Evolutionary conservation across 2,888 invertebrate species (phyloP).

Genomic region (Zootermopsis nevadensis): DNA sequence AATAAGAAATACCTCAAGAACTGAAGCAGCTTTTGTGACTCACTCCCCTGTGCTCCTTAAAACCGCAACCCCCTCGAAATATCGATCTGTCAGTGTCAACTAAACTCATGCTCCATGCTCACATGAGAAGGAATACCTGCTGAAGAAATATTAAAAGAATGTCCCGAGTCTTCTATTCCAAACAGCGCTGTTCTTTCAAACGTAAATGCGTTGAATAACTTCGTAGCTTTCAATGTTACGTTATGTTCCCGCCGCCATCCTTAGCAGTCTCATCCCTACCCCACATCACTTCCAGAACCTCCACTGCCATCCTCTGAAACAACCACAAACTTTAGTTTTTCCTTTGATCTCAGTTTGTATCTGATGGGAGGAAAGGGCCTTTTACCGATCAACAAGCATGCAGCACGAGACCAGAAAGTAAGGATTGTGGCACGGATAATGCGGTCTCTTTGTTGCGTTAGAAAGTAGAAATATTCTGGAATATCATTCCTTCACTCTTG

Average conservation of each 20-base stretch:
- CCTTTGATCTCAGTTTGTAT: constrained; percentile 10
- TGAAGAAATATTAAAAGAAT: constrained; percentile 7
- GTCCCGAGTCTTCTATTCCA: background rate
- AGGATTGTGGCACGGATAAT: background rate
- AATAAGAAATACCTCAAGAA: too few species aligned
- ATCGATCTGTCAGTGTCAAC: background rate
- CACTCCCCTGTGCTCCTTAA: background rate
- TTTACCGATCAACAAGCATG: background rate
- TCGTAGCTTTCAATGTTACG: constrained; percentile 31
- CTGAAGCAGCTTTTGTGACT: background rate
- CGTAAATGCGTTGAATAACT: constrained; percentile 39
- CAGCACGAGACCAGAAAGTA: background rate
- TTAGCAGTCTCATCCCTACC: background rate
- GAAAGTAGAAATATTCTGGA: background rate
- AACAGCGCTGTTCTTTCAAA: background rate
- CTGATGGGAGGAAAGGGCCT: background rate
- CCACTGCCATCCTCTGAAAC: background rate
- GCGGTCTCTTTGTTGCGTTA: constrained; percentile 12
- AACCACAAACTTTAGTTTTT: constrained; percentile 10
- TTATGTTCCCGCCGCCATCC: background rate
- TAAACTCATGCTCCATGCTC: background rate
- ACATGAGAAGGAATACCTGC: background rate
- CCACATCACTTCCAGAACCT: background rate
- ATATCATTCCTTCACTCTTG: too few species aligned
- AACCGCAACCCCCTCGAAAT: background rate